Evolutionary conservation across 1,140 invertebrate genomes (phyloP).

Genomic region (Ectropis grisescens): DNA sequence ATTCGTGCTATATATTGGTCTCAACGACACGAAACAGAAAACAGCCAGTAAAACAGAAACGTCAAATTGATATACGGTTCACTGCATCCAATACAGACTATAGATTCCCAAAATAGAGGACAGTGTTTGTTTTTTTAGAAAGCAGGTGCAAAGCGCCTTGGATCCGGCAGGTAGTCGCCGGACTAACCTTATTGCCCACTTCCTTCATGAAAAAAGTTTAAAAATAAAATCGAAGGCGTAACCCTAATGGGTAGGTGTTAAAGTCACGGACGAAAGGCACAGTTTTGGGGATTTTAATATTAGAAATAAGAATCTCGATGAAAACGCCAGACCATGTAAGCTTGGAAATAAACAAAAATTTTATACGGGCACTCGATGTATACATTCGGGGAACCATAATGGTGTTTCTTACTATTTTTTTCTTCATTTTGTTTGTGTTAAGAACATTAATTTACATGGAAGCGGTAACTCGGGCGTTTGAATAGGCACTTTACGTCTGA

Average conservation of each 20-base stretch:
- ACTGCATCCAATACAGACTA: background rate
- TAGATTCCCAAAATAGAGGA: conserved; percentile 34
- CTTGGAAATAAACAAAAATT: no score
- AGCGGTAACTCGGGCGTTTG: conserved; percentile 22
- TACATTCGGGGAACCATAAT: conserved; percentile 12
- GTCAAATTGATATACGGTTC: no score
- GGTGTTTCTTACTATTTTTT: conserved; percentile 5
- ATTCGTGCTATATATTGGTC: no score
- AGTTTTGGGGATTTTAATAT: conserved; percentile 20
- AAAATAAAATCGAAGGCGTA: conserved; percentile 18
- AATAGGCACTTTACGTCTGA: conserved; percentile 27
- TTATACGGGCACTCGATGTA: no score
- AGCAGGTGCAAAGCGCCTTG: conserved; percentile 38
- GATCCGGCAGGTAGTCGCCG: conserved; percentile 31
- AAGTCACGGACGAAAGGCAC: conserved; percentile 23
- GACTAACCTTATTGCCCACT: conserved; percentile 39
- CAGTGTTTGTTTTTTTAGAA: conserved; percentile 52
- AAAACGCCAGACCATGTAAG: conserved; percentile 3
- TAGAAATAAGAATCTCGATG: conserved; percentile 13
- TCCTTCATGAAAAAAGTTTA: conserved; percentile 34
- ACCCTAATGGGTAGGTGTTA: conserved; percentile 29
- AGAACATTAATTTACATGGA: conserved; percentile 26
- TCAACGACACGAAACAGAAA: no score
- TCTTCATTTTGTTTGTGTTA: conserved; percentile 27
- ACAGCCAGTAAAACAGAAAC: no score